Evolutionary conservation across 2,113 vertebrate species (phyloP), one percentile per base, ranked within the genome.

Genomic region (Trichechus manatus): DNA sequence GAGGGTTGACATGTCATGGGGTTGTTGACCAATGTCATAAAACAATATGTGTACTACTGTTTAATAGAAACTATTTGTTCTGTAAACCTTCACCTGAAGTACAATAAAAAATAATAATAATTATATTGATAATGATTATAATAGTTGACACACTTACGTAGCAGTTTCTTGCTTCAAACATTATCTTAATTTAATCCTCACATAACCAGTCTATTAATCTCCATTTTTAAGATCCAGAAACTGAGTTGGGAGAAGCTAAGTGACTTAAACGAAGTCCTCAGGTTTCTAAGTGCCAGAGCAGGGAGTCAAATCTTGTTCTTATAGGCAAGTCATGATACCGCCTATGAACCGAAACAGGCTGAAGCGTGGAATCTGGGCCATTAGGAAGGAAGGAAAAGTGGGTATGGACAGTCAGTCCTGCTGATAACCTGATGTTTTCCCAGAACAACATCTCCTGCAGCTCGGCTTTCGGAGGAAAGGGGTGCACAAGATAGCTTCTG

Each of bases 101-200:
- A 39, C 39, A 39, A 39, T 39, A 39, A 39, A 39, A 39, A 39
- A 39, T 39, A 66, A 63, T 33, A 3, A 39, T 39, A 33, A 87
- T 36, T 33, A 79, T 9, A 17, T 31, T 78, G 39, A 78, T 89
- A 42, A 91, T 61, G 10, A 74, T 29, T 44, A 64, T 63, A 89
- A 86, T 31, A 83, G 59, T 0, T 39, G 44, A 36, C 27, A 36
- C 27, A 66, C 44, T 66, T 82, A 85, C 2, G 27, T 17, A 94
- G 80, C 33, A 53, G 33, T 93, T 78, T 39, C 88, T 9, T 61
- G 36, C 33, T 97, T 96, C 63, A 50, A 89, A 53, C 82, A 78
- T 78, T 47, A 82, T 44, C 77, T 93, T 82, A 42, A 79, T 53
- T 63, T 31, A 20, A 92, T 59, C 2, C 33, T 89, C 68, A 91